Percentiles rank a stretch among this genome's conserved stretches.
These are phyloP conservation scores for Xenopus petersii DNA, from an alignment of 2,797 vertebrate genomes.

Conservation along the genomic window DNA sequence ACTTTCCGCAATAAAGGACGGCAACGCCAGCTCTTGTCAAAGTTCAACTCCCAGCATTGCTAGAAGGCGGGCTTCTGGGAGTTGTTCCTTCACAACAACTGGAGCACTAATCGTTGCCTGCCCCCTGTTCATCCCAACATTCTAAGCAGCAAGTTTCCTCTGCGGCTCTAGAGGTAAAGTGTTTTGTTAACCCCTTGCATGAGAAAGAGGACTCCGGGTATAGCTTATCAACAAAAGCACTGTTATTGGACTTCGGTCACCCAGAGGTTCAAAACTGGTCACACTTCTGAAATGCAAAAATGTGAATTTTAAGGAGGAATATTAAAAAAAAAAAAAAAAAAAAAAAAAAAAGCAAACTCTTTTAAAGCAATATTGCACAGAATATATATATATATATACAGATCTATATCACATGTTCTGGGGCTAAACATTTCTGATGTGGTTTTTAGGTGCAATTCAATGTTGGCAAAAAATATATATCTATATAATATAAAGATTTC, in stretches of 20 bases:
- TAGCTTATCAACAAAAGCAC: too few relatives aligned
- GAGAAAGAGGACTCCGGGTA: neutral
- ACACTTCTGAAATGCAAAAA: conserved; percentile 66
- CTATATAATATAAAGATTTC: conserved; percentile 28
- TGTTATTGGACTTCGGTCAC: neutral
- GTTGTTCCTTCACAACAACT: too few relatives aligned
- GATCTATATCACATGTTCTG: conserved; percentile 74
- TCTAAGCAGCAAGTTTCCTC: conserved; percentile 62
- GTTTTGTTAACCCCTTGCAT: neutral
- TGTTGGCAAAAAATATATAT: conserved; percentile 13
- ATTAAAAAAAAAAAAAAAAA: conserved; percentile 26
- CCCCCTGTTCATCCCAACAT: conserved; percentile 59
- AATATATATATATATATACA: conserved; percentile 51
- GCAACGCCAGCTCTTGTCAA: too few relatives aligned
- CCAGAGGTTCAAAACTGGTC: conserved; percentile 58
- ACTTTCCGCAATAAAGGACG: too few relatives aligned
- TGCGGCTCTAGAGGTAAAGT: neutral
- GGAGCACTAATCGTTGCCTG: too few relatives aligned
- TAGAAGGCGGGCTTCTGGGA: too few relatives aligned
- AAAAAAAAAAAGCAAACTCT: neutral
- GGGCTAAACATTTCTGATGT: conserved; percentile 63
- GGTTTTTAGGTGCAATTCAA: conserved; percentile 21
- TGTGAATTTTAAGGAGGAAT: neutral
- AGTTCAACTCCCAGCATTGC: too few relatives aligned
- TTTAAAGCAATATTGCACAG: conserved; percentile 87